A percentile compares a stretch with the other conserved stretches of the same genome.
Conservation (phyloP, 1,140 invertebrate species). For the Drosophila sp. region DNA sequence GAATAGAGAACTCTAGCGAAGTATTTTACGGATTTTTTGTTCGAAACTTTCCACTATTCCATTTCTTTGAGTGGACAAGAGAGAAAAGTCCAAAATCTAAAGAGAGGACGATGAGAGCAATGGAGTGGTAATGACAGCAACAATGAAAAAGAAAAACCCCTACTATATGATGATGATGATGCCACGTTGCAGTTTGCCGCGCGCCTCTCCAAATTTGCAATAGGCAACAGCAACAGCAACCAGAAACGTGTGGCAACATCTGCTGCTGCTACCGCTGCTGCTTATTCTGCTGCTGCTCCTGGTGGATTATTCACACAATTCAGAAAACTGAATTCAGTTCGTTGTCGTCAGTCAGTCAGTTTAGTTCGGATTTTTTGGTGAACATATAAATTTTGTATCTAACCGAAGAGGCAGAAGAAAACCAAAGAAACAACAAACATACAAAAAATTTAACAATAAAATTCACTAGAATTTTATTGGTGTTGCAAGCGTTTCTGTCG, state of each 20-base stretch:
- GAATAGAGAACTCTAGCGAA: too few species aligned
- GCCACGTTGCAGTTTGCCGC: constrained; percentile 67
- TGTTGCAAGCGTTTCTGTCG: constrained; percentile 33
- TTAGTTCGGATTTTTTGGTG: constrained; percentile 62
- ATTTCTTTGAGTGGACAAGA: constrained; percentile 9
- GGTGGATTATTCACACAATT: constrained; percentile 26
- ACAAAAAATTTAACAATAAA: constrained; percentile 39
- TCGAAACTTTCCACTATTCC: neutral
- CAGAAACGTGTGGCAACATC: constrained; percentile 64
- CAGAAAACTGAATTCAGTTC: constrained; percentile 60
- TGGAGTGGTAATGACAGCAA: constrained; percentile 30
- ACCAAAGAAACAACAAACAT: constrained; percentile 34
- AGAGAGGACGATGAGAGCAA: constrained; percentile 35
- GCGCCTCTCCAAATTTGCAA: constrained; percentile 53
- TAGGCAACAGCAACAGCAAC: constrained; percentile 24
- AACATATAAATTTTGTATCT: constrained; percentile 33
- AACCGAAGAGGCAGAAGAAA: constrained; percentile 45
- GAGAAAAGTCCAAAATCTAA: constrained; percentile 21
- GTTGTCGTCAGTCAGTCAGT: constrained; percentile 76
- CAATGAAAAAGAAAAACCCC: constrained; percentile 34
- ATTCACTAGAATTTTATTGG: constrained; percentile 58
- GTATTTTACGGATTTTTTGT: too few species aligned
- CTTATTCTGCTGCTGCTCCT: constrained; percentile 55
- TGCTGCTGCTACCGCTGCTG: constrained; percentile 50
- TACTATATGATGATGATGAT: constrained; percentile 40